A percentile compares a stretch with the other conserved stretches of the same genome.
phyloP scores from a whole-genome alignment of 2,888 invertebrate species.

The Timema cristinae region DNA sequence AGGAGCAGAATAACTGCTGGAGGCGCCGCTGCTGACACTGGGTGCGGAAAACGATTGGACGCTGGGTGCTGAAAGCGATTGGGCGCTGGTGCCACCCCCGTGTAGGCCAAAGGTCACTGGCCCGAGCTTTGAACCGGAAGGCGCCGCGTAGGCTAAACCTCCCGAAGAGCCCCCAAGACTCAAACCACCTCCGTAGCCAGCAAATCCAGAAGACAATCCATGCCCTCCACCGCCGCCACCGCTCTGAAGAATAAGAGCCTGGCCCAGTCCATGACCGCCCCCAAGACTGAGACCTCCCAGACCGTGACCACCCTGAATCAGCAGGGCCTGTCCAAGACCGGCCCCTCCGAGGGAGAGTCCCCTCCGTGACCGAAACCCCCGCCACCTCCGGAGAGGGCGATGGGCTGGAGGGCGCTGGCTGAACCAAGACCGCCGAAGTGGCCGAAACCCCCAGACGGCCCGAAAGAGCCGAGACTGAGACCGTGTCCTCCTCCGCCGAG shows the following conservation, averaged over 20 bases:
- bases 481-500: not conserved
- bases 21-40: not conserved
- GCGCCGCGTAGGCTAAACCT: not conserved
- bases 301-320: not conserved
- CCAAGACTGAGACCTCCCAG: constrained; percentile 1
- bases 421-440: constrained; percentile 3
- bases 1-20: not conserved
- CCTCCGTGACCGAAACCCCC: constrained; percentile 6
- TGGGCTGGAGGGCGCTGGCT: not conserved
- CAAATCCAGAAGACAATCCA: constrained; percentile 6
- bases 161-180: constrained; percentile 6
- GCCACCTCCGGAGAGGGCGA: constrained; percentile 1
- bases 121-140: constrained; percentile 20
- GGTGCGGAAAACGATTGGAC: not conserved
- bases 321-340: constrained; percentile 13
- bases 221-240: constrained; percentile 13
- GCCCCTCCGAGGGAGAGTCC: constrained; percentile 1
- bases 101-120: constrained; percentile 27
- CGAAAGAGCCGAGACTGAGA: not conserved
- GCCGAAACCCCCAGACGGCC: not conserved
- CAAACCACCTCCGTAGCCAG: constrained; percentile 6
- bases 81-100: constrained; percentile 17
- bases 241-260: constrained; percentile 15
- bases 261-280: constrained; percentile 22
- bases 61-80: not conserved